Conservation (phyloP, 2,888 invertebrate genomes). For the Teleogryllus oceanicus region DNA sequence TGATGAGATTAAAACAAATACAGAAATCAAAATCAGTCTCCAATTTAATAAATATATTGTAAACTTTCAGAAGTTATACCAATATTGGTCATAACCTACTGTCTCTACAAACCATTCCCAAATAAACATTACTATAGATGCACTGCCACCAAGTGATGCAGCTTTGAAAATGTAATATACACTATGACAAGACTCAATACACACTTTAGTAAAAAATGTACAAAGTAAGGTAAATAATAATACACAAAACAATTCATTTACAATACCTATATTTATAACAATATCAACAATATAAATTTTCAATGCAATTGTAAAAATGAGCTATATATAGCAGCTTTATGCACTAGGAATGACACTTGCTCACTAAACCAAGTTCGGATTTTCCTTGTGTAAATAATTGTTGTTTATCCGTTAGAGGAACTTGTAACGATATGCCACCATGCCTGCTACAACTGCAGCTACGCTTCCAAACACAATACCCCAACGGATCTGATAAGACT, state of each 20-base stretch:
- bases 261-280: conserved; percentile 12
- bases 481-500: conserved; percentile 49
- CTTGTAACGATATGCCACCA: conserved; percentile 72
- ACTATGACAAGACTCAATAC: background rate
- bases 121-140: conserved; percentile 5
- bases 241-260: background rate
- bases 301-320: conserved; percentile 12
- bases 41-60: background rate
- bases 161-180: background rate
- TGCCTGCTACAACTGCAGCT: conserved; percentile 63
- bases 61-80: background rate
- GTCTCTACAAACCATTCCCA: background rate
- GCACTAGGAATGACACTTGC: background rate
- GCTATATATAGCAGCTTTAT: background rate
- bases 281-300: background rate
- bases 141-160: background rate
- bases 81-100: background rate
- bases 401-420: conserved; percentile 38
- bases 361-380: background rate
- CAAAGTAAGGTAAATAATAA: conserved; percentile 19
- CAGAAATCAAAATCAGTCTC: background rate
- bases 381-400: background rate
- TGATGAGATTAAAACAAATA: background rate
- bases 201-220: background rate
- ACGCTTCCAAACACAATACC: conserved; percentile 66